phyloP scores from a whole-genome alignment of 2,888 invertebrate species.

The Lacanobia oleracea region DNA sequence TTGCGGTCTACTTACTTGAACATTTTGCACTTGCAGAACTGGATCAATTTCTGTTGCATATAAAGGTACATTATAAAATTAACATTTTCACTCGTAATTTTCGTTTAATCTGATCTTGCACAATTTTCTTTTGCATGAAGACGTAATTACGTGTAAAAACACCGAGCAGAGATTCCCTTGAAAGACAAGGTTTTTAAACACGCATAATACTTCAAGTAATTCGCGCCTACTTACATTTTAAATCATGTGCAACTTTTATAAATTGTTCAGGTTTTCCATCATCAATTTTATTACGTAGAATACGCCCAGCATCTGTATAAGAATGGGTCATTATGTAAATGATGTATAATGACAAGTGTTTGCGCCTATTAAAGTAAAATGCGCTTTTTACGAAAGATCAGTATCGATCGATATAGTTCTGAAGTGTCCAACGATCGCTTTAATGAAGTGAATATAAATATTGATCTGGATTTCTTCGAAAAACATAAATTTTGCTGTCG shows the following conservation, averaged over 20 bases:
- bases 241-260: conserved; percentile 68
- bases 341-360: conserved; percentile 73
- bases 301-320: conserved; percentile 73
- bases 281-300: conserved; percentile 70
- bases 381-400: conserved; percentile 43
- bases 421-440: conserved; percentile 42
- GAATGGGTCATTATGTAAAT: conserved; percentile 81
- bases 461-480: conserved; percentile 24
- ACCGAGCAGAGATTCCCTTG: conserved; percentile 68
- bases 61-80: conserved; percentile 44
- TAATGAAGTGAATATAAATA: conserved; percentile 44
- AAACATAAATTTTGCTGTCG: conserved; percentile 34
- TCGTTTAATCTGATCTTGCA: conserved; percentile 63
- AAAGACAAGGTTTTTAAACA: conserved; percentile 64
- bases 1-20: conserved; percentile 47
- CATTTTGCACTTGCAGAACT: conserved; percentile 48
- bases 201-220: conserved; percentile 67
- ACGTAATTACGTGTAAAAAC: conserved; percentile 66
- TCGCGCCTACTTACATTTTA: conserved; percentile 77
- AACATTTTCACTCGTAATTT: conserved; percentile 49
- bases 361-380: conserved; percentile 62
- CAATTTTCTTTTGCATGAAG: conserved; percentile 62
- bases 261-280: conserved; percentile 66
- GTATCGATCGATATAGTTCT: conserved; percentile 52
- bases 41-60: conserved; percentile 55